Percentiles rank a stretch among this genome's conserved stretches.
Evolutionary conservation across 2,888 invertebrate genomes (phyloP).

Genomic region (Cephus sareptanus): DNA sequence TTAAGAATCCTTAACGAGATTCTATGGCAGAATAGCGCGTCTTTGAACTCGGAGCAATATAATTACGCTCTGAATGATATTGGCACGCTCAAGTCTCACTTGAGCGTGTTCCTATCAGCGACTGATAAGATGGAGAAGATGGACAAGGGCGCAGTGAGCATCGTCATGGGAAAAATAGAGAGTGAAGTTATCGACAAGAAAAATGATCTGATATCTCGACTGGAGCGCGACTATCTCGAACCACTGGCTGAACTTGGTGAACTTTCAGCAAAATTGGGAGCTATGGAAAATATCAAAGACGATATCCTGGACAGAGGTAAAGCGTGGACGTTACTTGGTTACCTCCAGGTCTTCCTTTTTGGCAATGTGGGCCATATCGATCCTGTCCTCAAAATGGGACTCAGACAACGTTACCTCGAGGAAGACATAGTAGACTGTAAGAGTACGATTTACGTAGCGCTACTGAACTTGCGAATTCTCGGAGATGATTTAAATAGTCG

Average conservation of each 20-base stretch:
- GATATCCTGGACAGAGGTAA: constrained; percentile 40
- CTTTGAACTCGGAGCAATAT: constrained; percentile 66
- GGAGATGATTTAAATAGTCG: constrained; percentile 60
- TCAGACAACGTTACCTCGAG: constrained; percentile 77
- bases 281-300: constrained; percentile 12
- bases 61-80: constrained; percentile 59
- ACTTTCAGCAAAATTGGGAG: constrained; percentile 23
- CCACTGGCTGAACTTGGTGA: constrained; percentile 15
- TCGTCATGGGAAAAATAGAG: constrained; percentile 12
- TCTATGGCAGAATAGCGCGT: constrained; percentile 73
- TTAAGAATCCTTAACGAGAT: constrained; percentile 68
- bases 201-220: constrained; percentile 14
- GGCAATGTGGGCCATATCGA: constrained; percentile 72
- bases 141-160: not conserved
- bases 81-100: constrained; percentile 35
- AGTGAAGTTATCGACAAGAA: constrained; percentile 11
- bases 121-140: constrained; percentile 13
- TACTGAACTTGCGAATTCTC: constrained; percentile 67
- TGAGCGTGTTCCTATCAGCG: constrained; percentile 36
- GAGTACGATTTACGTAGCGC: constrained; percentile 70
- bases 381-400: constrained; percentile 81
- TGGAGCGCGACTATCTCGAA: not conserved
- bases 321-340: constrained; percentile 55
- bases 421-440: constrained; percentile 76
- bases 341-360: constrained; percentile 52